Conservation (phyloP, 2,888 invertebrate genomes). For the Cephus runcator region DNA sequence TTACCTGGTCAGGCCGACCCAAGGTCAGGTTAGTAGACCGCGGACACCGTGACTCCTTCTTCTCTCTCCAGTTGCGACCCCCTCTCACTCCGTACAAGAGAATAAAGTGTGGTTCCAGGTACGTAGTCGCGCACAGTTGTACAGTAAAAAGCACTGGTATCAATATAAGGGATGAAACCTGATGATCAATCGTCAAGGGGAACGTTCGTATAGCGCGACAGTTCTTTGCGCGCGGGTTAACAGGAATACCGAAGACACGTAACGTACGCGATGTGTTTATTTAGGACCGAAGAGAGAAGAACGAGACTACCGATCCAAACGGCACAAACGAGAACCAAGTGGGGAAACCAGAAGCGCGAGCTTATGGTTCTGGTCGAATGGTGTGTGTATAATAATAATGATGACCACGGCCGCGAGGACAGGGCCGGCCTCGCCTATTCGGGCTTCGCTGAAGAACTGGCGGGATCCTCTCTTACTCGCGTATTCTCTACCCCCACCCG, state of each 20-base stretch:
- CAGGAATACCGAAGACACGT: not conserved
- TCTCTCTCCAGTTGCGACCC: not conserved
- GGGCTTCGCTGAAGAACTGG: constrained; percentile 56
- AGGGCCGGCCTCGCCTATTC: constrained; percentile 36
- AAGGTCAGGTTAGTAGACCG: constrained; percentile 63
- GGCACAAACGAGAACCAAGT: not conserved
- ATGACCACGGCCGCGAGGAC: constrained; percentile 12
- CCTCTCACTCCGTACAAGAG: not conserved
- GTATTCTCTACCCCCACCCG: not conserved
- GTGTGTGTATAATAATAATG: not conserved
- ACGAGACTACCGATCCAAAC: not conserved
- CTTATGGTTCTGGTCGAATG: not conserved
- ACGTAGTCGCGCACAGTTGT: not conserved
- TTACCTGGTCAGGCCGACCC: constrained; percentile 60
- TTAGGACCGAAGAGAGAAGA: not conserved
- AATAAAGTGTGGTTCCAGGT: not conserved
- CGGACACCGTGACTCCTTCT: constrained; percentile 32
- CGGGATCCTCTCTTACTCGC: constrained; percentile 31
- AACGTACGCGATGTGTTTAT: not conserved
- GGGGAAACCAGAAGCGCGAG: not conserved
- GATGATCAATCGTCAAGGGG: not conserved
- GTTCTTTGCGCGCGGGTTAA: not conserved
- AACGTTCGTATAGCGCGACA: not conserved
- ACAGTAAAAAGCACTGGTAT: not conserved
- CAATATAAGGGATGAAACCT: not conserved